Percentiles rank a stretch among this genome's conserved stretches.
These are phyloP conservation scores for Morpho achilles DNA, from an alignment of 2,888 invertebrate species.

Conservation along the genomic window DNA sequence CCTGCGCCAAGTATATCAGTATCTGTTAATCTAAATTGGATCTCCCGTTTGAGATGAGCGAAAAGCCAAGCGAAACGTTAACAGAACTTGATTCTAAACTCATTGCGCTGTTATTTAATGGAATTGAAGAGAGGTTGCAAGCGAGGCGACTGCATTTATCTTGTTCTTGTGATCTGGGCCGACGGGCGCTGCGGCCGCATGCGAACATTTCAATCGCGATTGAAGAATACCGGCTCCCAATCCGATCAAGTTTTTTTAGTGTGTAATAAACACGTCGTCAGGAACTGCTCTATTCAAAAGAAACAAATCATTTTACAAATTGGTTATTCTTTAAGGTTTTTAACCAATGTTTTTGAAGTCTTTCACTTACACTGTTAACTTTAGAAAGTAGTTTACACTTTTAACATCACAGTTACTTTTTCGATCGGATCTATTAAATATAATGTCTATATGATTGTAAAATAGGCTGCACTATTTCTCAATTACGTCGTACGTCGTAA, in stretches of 20 bases:
- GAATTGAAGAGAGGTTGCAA: slow-evolving; percentile 48
- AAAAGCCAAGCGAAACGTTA: slow-evolving; percentile 47
- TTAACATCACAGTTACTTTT: too few species aligned
- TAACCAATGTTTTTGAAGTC: background rate
- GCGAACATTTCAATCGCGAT: slow-evolving; percentile 65
- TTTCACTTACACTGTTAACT: background rate
- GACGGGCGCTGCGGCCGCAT: slow-evolving; percentile 32
- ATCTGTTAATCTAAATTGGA: slow-evolving; percentile 66
- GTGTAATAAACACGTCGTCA: slow-evolving; percentile 29
- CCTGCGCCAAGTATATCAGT: slow-evolving; percentile 28
- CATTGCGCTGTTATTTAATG: slow-evolving; percentile 41
- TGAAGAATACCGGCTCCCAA: slow-evolving; percentile 54
- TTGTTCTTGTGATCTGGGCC: slow-evolving; percentile 42
- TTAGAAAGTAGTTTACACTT: too few species aligned
- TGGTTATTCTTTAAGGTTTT: background rate
- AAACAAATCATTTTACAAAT: slow-evolving; percentile 5
- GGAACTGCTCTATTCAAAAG: slow-evolving; percentile 18
- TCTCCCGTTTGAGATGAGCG: slow-evolving; percentile 51
- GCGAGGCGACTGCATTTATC: slow-evolving; percentile 44
- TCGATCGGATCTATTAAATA: too few species aligned
- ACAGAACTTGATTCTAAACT: slow-evolving; percentile 42
- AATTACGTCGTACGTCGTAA: too few species aligned
- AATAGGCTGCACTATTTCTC: background rate
- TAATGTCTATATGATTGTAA: too few species aligned
- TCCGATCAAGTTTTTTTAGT: slow-evolving; percentile 37